Evolutionary conservation across 2,797 vertebrate species (phyloP), one percentile per base, ranked within the genome.

Genomic region (Diceros bicornis): DNA sequence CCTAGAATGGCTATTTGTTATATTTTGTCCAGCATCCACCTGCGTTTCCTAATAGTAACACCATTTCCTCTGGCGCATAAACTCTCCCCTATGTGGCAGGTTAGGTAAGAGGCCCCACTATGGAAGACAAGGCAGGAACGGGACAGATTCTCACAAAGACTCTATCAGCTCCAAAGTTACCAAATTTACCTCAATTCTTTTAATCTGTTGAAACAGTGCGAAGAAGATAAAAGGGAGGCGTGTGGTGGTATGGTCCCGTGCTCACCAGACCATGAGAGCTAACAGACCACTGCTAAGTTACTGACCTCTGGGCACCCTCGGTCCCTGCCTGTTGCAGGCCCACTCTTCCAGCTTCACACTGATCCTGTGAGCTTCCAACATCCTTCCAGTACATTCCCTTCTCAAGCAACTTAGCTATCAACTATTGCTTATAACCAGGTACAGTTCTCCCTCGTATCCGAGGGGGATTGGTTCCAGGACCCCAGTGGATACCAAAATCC

Each of bases 171-270:
- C 50, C n/a, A 37, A 55, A 69, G 12, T 23, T 37, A 16, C 16
- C 83, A 85, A 37, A 69, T 29, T 37, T 55, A 27, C 25, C 17
- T 69, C 83, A 52, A 12, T 41, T 32, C 17, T 71, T 71, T 71
- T 37, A 41, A 86, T 25, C 23, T 44, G 25, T 14, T 62, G 29
- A 62, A 57, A 74, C 14, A 89, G 8, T 14, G 9, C 8, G 44
- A 18, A 18, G 17, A 47, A 72, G 61, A n/a, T 0, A 1, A 29
- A 78, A 72, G 21, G 25, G 7, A 34, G 20, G 13, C n/a, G 10
- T 59, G 77, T 9, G 16, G 32, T 14, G 32, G 20, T 57, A 18
- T 1, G 5, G 8, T 27, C 44, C 2, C 0, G 0, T 3, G 21
- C 14, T 50, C 66, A 29, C 32, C n/a, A 68, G 66, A 6, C 21